Percentiles rank a stretch among this genome's conserved stretches.
phyloP scores from a whole-genome alignment of 2,113 vertebrate species.

The Calypte anna region DNA sequence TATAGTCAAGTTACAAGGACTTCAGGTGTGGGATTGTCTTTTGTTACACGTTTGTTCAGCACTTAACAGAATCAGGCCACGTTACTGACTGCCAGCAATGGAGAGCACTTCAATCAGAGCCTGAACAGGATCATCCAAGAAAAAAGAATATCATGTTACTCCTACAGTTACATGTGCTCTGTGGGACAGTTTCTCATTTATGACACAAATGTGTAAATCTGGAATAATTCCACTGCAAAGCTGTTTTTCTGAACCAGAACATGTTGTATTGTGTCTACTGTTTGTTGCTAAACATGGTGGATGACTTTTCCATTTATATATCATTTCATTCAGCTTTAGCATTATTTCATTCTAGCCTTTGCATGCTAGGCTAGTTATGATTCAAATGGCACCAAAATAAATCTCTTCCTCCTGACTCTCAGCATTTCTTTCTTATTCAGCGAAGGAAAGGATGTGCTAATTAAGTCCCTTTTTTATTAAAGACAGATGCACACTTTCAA shows the following conservation, averaged over 20 bases:
- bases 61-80: neutral
- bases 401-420: constrained; percentile 36
- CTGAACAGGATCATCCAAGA: constrained; percentile 24
- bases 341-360: constrained; percentile 33
- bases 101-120: constrained; percentile 5
- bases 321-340: constrained; percentile 37
- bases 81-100: neutral
- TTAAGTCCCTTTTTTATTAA: constrained; percentile 42
- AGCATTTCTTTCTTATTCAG: neutral
- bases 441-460: constrained; percentile 35
- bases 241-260: constrained; percentile 35
- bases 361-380: constrained; percentile 31
- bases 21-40: neutral
- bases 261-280: constrained; percentile 59
- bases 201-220: constrained; percentile 27
- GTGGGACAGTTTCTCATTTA: constrained; percentile 45
- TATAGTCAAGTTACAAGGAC: neutral
- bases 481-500: constrained; percentile 30
- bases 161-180: neutral
- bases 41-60: neutral
- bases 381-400: constrained; percentile 51
- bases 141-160: constrained; percentile 20
- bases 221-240: constrained; percentile 46
- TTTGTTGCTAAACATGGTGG: constrained; percentile 45
- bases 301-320: constrained; percentile 55